A percentile compares a stretch with the other conserved stretches of the same genome.
Evolutionary conservation across 2,113 vertebrate species (phyloP).

Genomic region (Mugil cephalus): DNA sequence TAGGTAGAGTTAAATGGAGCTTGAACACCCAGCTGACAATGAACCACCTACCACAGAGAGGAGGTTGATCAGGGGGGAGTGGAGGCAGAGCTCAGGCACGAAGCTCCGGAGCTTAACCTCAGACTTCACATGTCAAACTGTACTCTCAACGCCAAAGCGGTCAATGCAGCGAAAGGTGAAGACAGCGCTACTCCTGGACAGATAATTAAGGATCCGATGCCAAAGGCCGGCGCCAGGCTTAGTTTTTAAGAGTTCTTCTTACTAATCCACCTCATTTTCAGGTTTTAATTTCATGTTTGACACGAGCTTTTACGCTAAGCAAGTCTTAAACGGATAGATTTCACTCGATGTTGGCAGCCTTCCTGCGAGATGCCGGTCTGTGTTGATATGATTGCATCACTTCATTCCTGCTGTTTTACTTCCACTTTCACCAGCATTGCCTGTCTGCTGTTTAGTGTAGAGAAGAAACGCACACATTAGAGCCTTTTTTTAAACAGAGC

Average conservation of each 20-base stretch:
- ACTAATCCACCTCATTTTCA: neutral
- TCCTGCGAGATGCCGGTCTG: neutral
- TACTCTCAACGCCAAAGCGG: constrained; percentile 9
- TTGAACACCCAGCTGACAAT: constrained; percentile 81
- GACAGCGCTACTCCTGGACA: neutral
- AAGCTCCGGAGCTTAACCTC: constrained; percentile 55
- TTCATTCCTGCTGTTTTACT: neutral
- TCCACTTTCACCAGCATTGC: neutral
- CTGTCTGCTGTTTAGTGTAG: neutral
- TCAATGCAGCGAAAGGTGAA: constrained; percentile 35
- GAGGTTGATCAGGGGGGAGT: constrained; percentile 60
- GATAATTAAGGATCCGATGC: constrained; percentile 25
- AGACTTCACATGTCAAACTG: constrained; percentile 46
- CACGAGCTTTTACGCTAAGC: neutral
- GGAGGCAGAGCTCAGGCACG: constrained; percentile 39
- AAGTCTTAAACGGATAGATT: neutral
- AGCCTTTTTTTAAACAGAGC: constrained; percentile 2
- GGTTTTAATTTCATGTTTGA: neutral
- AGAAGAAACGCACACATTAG: neutral
- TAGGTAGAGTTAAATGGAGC: constrained; percentile 83
- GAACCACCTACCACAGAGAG: constrained; percentile 59
- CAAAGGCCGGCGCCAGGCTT: neutral
- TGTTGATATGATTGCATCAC: neutral
- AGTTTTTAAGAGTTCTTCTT: constrained; percentile 1
- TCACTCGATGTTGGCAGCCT: neutral